Evolutionary conservation across 2,113 vertebrate genomes (phyloP).

Genomic region (Larimichthys polyactis): DNA sequence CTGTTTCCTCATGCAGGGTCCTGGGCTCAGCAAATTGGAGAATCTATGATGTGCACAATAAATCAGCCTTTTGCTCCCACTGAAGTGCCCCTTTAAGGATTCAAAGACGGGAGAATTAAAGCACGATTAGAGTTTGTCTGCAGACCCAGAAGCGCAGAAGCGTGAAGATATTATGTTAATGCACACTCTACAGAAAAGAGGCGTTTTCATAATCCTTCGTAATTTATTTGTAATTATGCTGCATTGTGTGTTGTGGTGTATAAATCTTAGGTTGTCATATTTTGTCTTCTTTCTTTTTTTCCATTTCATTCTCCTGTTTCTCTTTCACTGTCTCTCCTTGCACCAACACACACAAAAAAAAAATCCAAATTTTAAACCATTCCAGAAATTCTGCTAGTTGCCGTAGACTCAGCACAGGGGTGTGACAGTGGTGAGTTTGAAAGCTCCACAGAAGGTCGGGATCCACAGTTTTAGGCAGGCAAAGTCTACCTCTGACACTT

Average conservation of each 20-base stretch:
- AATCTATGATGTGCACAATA: constrained; percentile 50
- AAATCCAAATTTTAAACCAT: background rate
- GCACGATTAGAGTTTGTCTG: constrained; percentile 57
- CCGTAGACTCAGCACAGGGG: no score
- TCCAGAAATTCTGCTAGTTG: background rate
- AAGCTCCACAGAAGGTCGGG: background rate
- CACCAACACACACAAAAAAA: background rate
- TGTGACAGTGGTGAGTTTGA: background rate
- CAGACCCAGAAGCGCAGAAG: constrained; percentile 32
- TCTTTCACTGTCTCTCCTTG: background rate
- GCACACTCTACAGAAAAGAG: constrained; percentile 35
- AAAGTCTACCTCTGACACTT: background rate
- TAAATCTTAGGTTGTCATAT: constrained; percentile 10
- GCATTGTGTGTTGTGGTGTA: constrained; percentile 22
- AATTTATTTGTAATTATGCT: constrained; percentile 58
- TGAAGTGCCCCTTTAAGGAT: constrained; percentile 52
- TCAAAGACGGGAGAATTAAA: constrained; percentile 56
- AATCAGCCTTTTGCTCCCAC: constrained; percentile 36
- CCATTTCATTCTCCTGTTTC: background rate
- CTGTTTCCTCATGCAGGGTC: constrained; percentile 9
- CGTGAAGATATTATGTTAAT: constrained; percentile 63
- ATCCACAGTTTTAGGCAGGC: background rate
- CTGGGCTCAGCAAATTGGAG: constrained; percentile 24
- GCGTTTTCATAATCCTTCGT: constrained; percentile 46
- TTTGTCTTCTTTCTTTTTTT: constrained; percentile 1